Evolutionary conservation across 2,888 invertebrate species (phyloP), one percentile per base, ranked within the genome.

Genomic region (Tillus elongatus): DNA sequence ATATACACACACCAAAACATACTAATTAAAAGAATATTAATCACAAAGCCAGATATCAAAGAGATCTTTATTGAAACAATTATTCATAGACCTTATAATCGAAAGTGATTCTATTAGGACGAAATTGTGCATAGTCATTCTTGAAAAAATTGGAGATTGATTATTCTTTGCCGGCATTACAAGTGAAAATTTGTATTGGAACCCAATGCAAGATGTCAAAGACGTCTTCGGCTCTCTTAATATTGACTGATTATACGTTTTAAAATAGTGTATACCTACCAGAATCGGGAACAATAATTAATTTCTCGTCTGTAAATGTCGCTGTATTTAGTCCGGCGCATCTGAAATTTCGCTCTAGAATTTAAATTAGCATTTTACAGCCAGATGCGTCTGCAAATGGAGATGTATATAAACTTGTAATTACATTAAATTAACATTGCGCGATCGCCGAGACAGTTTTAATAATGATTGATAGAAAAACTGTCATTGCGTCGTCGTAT

Each of bases 81-180:
- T 62, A 63, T 60, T 58, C 59, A 60, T 53, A 58, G 53, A 55
- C 60, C 59, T 56, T 56, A 57, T 61, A 64, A 64, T 63, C 58
- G 58, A 63, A 63, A 62, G 63, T 64, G 64, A 64, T 62, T 63
- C 62, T 60, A 63, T 64, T 62, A 62, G 57, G 52, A 44, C 49
- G 46, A 49, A 50, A 52, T 61, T 58, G 48, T 54, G 63, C 59
- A 43, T 39, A 58, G 61, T 64, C 63, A 63, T 55, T 50, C 45
- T 44, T n/a, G 55, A 60, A 61, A 59, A 58, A 55, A 50, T 46
- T 41, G 46, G 50, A 57, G 56, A 56, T 57, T 57, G 58, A 60
- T 59, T 54, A 54, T 60, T 52, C 49, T 49, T 49, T 51, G 54
- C 47, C 56, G 57, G 53, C 58, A 56, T 59, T 59, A 60, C 58